Evolutionary conservation across 2,888 invertebrate species (phyloP).

Genomic region (Scaptomyza cyrtandrae): DNA sequence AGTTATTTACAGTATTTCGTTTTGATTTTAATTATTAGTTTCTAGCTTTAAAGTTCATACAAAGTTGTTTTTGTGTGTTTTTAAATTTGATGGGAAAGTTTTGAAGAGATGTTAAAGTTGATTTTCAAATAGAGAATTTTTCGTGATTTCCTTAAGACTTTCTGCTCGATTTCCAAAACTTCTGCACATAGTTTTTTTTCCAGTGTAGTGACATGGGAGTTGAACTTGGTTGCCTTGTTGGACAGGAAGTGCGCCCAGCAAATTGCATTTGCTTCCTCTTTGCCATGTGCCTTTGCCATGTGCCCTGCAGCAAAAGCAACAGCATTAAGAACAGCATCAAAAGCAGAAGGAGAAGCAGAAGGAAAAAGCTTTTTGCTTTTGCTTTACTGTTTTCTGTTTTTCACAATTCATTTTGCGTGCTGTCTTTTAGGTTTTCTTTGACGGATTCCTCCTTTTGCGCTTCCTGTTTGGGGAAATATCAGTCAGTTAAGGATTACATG

Average conservation of each 20-base stretch:
- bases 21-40: too few relatives aligned
- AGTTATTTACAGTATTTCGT: too few relatives aligned
- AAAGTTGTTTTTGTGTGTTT: too few relatives aligned
- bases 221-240: conserved; percentile 21
- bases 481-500: conserved; percentile 42
- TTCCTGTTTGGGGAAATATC: conserved; percentile 51
- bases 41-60: too few relatives aligned
- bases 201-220: neutral
- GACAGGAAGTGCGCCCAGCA: conserved; percentile 47
- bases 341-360: conserved; percentile 2
- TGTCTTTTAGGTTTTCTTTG: conserved; percentile 25
- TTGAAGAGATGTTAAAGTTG: too few relatives aligned
- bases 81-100: too few relatives aligned
- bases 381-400: conserved; percentile 7
- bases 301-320: conserved; percentile 3
- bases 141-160: too few relatives aligned
- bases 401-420: conserved; percentile 26
- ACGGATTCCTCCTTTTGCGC: conserved; percentile 41
- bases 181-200: neutral
- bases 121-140: too few relatives aligned
- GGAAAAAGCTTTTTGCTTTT: conserved; percentile 3
- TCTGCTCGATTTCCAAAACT: too few relatives aligned
- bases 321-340: neutral
- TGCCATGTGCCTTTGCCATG: conserved; percentile 18
- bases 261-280: conserved; percentile 64